Base-by-base conservation (phyloP, 2,113 vertebrate genomes). In the Pelmatolapia mariae region DNA sequence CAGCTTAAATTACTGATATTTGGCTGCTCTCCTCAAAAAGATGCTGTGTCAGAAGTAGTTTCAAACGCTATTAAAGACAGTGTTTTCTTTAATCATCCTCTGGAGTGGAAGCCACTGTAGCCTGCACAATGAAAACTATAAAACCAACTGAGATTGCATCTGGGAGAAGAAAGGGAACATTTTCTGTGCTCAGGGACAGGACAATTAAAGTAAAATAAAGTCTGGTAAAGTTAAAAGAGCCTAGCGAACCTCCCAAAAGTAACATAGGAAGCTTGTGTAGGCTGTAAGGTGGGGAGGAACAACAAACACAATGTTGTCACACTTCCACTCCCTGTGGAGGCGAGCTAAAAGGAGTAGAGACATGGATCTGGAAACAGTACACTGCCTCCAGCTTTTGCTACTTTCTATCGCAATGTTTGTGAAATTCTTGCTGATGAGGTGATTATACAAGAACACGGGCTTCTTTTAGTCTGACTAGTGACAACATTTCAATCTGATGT, bases 201-300 rank as follows among this genome's bases (percentile, higher is more conserved):
- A 94, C 91, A 96, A 95, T 95, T 96, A 95, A 95, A 95, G 89
- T 88, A 94, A 93, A 94, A 95, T 94, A 94, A 94, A 95, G 93
- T 92, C 92, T 94, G 88, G 89, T 88, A 33, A 90, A 95, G 93
- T 92, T 91, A 92, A 92, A 94, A 91, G 89, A 93, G 93, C 84
- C 86, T 56, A 85, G 66, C 29, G 78, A 90, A 76, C 56, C 90
- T 95, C 94, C 94, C 89, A 71, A 81, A 93, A 94, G 94, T 92
- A 80, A 81, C 66, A 88, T 66, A 92, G 90, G 91, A 92, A 90
- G 91, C 89, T 56, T 26, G 82, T 91, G 91, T 92, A 89, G 89
- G 87, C 89, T 91, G 90, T 88, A 93, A 93, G 91, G 91, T 93
- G 91, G 91, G 89, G 92, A 88, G 83, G 83, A 91, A 92, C 94